Evolutionary conservation across 2,113 vertebrate genomes (phyloP).

Genomic region (Crotalus viridis): DNA sequence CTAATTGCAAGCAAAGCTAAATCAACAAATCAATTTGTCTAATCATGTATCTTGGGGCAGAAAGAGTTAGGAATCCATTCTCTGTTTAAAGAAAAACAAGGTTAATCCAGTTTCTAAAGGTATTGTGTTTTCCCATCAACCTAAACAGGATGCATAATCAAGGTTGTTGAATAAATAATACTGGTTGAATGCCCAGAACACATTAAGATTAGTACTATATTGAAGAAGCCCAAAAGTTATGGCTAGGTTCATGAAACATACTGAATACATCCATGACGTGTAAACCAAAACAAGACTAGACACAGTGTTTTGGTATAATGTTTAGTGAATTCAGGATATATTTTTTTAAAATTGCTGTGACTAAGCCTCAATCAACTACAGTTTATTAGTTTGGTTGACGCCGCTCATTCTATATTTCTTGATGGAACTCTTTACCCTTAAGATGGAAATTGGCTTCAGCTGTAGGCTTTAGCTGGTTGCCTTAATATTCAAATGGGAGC

Average conservation of each 20-base stretch:
- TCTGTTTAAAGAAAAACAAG: not conserved
- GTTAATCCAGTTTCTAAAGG: not conserved
- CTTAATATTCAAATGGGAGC: not conserved
- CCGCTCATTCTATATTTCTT: not conserved
- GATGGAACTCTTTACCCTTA: not conserved
- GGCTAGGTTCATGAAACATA: not conserved
- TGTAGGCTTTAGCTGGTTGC: not conserved
- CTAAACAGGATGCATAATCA: not conserved
- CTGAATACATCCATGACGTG: not conserved
- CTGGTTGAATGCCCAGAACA: not conserved
- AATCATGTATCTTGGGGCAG: not conserved
- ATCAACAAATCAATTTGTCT: not conserved
- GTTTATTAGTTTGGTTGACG: not conserved
- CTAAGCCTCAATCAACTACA: not conserved
- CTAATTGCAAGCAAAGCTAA: not conserved
- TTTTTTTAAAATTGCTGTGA: not conserved
- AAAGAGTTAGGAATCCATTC: not conserved
- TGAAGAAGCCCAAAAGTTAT: not conserved
- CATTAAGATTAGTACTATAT: not conserved
- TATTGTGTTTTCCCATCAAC: not conserved
- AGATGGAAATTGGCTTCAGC: not conserved
- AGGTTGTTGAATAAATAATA: not conserved
- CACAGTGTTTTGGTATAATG: not conserved
- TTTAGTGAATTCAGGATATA: not conserved
- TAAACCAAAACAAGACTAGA: not conserved